These are phyloP conservation scores for Tetragonula carbonaria DNA, from an alignment of 2,888 invertebrate genomes.

Conservation along the genomic window DNA sequence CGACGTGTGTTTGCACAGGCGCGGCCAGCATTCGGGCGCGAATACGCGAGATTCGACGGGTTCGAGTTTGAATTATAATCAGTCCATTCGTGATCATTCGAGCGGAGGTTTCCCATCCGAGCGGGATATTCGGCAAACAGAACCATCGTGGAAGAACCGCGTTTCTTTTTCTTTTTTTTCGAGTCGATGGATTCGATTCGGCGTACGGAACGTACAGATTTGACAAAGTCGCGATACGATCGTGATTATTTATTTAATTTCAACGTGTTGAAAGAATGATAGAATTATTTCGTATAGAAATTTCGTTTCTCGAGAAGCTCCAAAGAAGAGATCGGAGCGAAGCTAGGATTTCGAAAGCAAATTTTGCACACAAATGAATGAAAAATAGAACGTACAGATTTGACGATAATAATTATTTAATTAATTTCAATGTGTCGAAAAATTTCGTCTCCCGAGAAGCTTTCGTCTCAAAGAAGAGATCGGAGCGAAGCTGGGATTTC, in stretches of 20 bases:
- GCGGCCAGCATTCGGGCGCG: conserved; percentile 19
- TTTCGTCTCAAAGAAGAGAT: no score
- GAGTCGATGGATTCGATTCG: neutral
- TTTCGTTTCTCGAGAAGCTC: no score
- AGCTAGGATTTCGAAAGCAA: no score
- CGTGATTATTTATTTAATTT: no score
- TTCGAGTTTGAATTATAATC: conserved; percentile 38
- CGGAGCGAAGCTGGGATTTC: no score
- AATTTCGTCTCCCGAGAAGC: no score
- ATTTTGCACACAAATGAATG: neutral
- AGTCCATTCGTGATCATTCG: conserved; percentile 70
- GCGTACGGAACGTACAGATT: neutral
- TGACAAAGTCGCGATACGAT: neutral
- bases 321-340: no score
- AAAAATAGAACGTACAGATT: neutral
- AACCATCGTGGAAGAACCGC: neutral
- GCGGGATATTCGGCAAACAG: conserved; percentile 31
- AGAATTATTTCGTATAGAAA: no score
- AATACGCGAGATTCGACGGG: conserved; percentile 11
- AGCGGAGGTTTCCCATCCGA: conserved; percentile 47
- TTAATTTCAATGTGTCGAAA: no score
- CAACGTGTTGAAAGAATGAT: no score
- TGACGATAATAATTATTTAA: neutral
- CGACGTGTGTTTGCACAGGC: conserved; percentile 81
- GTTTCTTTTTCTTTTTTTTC: neutral